Conservation (phyloP, 2,113 vertebrate species). For the Ictalurus furcatus region DNA sequence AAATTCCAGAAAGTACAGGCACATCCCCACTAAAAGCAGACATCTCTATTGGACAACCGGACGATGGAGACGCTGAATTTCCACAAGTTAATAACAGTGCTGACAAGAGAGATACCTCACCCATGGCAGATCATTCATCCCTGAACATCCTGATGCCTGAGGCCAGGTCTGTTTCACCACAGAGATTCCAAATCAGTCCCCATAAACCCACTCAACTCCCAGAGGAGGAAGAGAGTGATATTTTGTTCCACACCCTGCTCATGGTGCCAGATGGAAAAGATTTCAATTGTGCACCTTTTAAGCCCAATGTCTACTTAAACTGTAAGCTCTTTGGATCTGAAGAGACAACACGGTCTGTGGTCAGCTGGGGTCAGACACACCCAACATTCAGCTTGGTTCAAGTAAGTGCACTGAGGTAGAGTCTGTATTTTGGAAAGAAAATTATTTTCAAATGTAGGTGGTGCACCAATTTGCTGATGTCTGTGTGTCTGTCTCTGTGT, state of each 20-base stretch:
- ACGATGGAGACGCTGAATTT: conserved; percentile 18
- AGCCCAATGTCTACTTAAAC: conserved; percentile 85
- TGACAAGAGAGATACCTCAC: conserved; percentile 39
- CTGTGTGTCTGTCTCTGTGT: conserved; percentile 11
- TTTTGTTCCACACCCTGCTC: conserved; percentile 83
- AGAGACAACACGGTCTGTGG: conserved; percentile 77
- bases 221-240: conserved; percentile 59
- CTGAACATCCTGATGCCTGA: not conserved
- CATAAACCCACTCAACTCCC: conserved; percentile 8
- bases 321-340: conserved; percentile 88
- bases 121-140: not conserved
- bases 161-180: not conserved
- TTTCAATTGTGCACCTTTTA: conserved; percentile 64
- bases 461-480: not conserved
- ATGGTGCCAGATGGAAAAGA: conserved; percentile 90
- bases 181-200: conserved; percentile 21
- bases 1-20: not conserved
- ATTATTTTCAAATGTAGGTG: not conserved
- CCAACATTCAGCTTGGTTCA: conserved; percentile 87
- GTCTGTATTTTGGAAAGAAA: not conserved
- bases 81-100: conserved; percentile 16
- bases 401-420: conserved; percentile 66
- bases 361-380: conserved; percentile 80
- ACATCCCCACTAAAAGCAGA: conserved; percentile 52
- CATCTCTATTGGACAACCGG: not conserved